Percentiles rank a stretch among this genome's conserved stretches.
Evolutionary conservation across 1,140 invertebrate genomes (phyloP).

Genomic region (Pentalonia nigronervosa): DNA sequence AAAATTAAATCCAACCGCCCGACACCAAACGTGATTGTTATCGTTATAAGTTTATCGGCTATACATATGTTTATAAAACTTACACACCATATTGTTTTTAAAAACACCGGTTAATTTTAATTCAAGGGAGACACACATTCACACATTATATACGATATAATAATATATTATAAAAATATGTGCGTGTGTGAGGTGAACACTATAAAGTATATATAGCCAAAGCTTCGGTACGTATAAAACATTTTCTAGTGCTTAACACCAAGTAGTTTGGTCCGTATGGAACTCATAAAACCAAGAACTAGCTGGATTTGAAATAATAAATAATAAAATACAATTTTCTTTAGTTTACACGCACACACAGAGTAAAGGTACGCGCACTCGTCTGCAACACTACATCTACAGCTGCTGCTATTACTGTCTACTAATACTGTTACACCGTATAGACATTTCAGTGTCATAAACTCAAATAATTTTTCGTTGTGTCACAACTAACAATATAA

Average conservation of each 20-base stretch:
- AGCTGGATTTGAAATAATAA: slow-evolving; percentile 20
- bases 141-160: background rate
- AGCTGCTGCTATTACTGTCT: background rate
- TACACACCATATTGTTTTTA: background rate
- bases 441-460: background rate
- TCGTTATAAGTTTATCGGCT: background rate
- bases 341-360: background rate
- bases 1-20: background rate
- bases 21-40: background rate
- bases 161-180: background rate
- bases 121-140: background rate
- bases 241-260: slow-evolving; percentile 17
- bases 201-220: background rate
- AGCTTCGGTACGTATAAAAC: background rate
- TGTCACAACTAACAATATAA: background rate
- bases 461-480: background rate
- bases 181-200: background rate
- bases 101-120: background rate
- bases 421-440: background rate
- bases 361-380: background rate
- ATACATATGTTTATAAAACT: background rate
- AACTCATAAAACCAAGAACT: slow-evolving; percentile 21
- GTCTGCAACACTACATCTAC: background rate
- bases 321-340: slow-evolving; percentile 40
- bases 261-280: background rate